Base-by-base conservation (phyloP, 2,113 vertebrate genomes). In the Microcebus jonahi region DNA sequence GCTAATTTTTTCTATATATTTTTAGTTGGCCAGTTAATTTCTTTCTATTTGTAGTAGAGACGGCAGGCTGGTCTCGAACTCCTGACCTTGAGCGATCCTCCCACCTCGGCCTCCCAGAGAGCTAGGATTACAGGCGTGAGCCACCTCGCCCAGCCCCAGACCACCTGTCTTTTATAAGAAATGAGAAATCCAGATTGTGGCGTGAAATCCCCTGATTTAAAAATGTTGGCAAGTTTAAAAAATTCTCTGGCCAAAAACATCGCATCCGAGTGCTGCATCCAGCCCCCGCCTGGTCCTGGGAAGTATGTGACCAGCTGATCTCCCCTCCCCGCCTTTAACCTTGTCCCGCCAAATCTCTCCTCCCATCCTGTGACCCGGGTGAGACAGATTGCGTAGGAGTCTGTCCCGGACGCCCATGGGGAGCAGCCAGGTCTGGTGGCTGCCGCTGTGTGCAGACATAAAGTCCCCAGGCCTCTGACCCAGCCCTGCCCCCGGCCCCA, bases 241-340 rank as follows among this genome's bases (percentile, higher is more conserved):
- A 36, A 61, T 42, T 79, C 2, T 12, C 45, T 5, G 10, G 36
- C 77, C 67, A 39, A 92, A 70, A 71, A 75, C 31, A 21, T 85
- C 45, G 65, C 14, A 6, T 2, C 9, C 1, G 18, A 94, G 77
- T 73, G 65, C 61, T 21, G n/a, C 59, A 11, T 77, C 45, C 55
- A 36, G 48, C 25, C 50, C 11, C 14, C 17, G 36, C 18, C 68
- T 57, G 45, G 59, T 55, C 25, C 25, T 0, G 0, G 48, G 53
- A 71, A 0, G 0, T 1, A 2, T 0, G 9, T 8, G 31, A 39
- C 11, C 53, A 39, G 75, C 18, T 31, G 67, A 7, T 36, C 61
- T 50, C 71, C 61, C 48, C 5, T 5, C 39, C 3, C 13, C 6
- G 6, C 36, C 50, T 55, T 36, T 29, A 6, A 2, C 39, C 63